These are phyloP conservation scores for Pardosa pseudoannulata DNA, from an alignment of 2,888 invertebrate genomes.

Conservation along the genomic window DNA sequence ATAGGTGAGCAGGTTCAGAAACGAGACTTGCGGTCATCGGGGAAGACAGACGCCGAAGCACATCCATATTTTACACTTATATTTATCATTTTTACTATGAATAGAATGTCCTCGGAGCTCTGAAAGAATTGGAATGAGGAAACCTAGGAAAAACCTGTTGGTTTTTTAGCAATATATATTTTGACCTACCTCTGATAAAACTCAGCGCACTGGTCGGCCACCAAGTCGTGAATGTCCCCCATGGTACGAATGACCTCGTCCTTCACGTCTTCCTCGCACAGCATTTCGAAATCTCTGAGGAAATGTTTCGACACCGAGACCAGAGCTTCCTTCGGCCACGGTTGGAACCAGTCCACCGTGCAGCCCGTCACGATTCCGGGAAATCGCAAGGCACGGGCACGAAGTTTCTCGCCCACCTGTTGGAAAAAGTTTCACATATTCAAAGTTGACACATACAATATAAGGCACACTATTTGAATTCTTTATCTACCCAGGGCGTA, in stretches of 20 bases:
- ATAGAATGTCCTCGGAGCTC: no score
- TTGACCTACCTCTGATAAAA: conserved; percentile 87
- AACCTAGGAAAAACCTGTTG: no score
- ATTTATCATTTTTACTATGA: no score
- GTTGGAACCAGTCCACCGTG: conserved; percentile 98
- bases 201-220: conserved; percentile 88
- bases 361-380: conserved; percentile 98
- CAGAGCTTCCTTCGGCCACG: conserved; percentile 97
- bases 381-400: conserved; percentile 92
- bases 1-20: no score
- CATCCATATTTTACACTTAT: no score
- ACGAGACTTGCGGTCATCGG: no score
- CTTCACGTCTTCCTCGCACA: conserved; percentile 90
- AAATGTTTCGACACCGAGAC: conserved; percentile 95
- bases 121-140: no score
- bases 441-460: no score
- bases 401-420: conserved; percentile 95
- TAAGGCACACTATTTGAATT: no score
- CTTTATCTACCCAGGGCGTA: no score
- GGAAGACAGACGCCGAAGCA: no score
- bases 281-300: conserved; percentile 88
- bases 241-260: conserved; percentile 90
- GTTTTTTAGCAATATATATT: no score
- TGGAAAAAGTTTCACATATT: not conserved
- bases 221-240: conserved; percentile 95